Evolutionary conservation across 2,113 vertebrate genomes (phyloP).

Genomic region (Oplegnathus fasciatus): DNA sequence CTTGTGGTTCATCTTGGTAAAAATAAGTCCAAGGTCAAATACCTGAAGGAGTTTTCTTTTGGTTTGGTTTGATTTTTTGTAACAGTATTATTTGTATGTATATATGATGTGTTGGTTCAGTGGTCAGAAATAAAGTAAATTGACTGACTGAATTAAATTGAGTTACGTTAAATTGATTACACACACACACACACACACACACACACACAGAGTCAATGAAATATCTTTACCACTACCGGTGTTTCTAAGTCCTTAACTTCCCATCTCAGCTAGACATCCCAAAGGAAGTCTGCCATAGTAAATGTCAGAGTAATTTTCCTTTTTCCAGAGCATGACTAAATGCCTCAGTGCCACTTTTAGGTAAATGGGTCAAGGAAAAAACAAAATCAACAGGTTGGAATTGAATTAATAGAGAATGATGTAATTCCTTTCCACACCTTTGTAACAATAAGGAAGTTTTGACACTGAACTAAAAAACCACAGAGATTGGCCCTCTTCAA

Average conservation of each 20-base stretch:
- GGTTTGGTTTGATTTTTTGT: background rate
- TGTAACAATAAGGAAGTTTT: conserved; percentile 50
- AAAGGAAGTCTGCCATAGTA: background rate
- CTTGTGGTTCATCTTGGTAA: background rate
- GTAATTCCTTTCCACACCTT: conserved; percentile 17
- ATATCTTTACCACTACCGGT: background rate
- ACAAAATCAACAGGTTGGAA: conserved; percentile 21
- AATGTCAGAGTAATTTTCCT: conserved; percentile 17
- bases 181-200: background rate
- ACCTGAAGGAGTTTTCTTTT: background rate
- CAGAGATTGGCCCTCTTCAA: conserved; percentile 61
- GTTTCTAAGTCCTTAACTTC: background rate
- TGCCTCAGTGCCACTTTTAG: conserved; percentile 21
- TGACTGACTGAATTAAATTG: too few relatives aligned
- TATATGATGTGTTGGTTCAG: too few relatives aligned
- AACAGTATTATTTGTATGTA: background rate
- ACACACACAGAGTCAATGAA: background rate
- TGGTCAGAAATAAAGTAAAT: too few relatives aligned
- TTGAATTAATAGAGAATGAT: conserved; percentile 29
- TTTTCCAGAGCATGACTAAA: conserved; percentile 29
- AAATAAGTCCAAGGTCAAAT: background rate
- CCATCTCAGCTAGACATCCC: background rate
- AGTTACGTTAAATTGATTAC: too few relatives aligned
- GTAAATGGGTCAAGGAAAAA: conserved; percentile 44
- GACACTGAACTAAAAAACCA: conserved; percentile 55